Conservation (phyloP, 2,797 vertebrate genomes). For the Rhadinocentrus ornatus region DNA sequence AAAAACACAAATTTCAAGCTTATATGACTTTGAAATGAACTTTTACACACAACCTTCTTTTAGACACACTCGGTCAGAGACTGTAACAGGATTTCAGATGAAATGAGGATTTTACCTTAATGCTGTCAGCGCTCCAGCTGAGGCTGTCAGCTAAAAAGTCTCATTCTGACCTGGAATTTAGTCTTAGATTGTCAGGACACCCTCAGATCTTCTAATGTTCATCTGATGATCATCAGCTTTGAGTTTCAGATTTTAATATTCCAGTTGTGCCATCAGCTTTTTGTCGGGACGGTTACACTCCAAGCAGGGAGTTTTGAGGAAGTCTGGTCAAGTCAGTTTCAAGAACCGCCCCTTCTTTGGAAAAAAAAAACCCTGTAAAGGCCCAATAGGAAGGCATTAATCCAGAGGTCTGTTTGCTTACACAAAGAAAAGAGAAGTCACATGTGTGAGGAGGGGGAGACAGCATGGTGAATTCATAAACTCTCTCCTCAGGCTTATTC, state of each 20-base stretch:
- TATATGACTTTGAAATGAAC: neutral
- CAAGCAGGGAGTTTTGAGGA: slow-evolving; percentile 69
- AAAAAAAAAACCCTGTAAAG: slow-evolving; percentile 70
- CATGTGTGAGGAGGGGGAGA: slow-evolving; percentile 53
- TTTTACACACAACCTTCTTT: neutral
- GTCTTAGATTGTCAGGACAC: slow-evolving; percentile 22
- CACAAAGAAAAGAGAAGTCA: slow-evolving; percentile 74
- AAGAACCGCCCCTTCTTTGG: slow-evolving; percentile 79
- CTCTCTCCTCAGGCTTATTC: slow-evolving; percentile 53
- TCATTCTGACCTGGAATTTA: slow-evolving; percentile 18
- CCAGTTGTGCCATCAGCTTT: slow-evolving; percentile 20
- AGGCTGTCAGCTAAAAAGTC: slow-evolving; percentile 11
- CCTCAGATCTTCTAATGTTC: slow-evolving; percentile 17
- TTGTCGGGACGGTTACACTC: slow-evolving; percentile 51
- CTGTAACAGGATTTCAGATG: neutral
- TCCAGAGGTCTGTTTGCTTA: slow-evolving; percentile 60
- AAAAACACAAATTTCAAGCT: neutral
- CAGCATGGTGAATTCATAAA: slow-evolving; percentile 39
- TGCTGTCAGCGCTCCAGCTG: slow-evolving; percentile 30
- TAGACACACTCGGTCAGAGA: neutral
- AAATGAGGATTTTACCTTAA: slow-evolving; percentile 66
- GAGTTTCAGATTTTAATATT: neutral
- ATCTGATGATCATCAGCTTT: slow-evolving; percentile 13
- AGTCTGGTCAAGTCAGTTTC: slow-evolving; percentile 85
- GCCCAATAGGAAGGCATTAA: slow-evolving; percentile 66